A percentile compares a stretch with the other conserved stretches of the same genome.
Evolutionary conservation across 2,888 invertebrate genomes (phyloP).

Genomic region (Synergus umbraculus): DNA sequence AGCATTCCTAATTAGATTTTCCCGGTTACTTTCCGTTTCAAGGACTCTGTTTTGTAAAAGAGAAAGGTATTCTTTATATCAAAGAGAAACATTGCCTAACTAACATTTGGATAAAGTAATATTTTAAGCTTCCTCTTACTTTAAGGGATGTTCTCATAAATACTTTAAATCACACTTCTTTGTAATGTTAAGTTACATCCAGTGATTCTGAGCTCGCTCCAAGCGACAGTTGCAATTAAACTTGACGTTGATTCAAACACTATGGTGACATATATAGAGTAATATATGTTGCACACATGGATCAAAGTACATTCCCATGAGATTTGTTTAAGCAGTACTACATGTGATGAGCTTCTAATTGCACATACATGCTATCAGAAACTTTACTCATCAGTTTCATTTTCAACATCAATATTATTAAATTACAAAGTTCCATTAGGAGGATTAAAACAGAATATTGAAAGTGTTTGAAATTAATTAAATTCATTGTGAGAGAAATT

Average conservation of each 20-base stretch:
- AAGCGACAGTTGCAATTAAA: conserved; percentile 15
- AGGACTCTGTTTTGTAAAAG: not conserved
- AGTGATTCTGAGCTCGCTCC: not conserved
- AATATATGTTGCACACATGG: not conserved
- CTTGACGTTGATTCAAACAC: conserved; percentile 30
- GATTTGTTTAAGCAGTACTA: not conserved
- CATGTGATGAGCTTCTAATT: conserved; percentile 9
- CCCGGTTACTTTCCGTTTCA: not conserved
- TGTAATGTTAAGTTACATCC: not conserved
- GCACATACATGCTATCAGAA: not conserved
- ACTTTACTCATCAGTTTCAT: not conserved
- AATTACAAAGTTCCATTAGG: too few relatives aligned
- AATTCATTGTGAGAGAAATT: too few relatives aligned
- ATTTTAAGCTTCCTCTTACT: not conserved
- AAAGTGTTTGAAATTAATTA: too few relatives aligned
- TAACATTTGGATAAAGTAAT: not conserved
- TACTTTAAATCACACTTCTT: not conserved
- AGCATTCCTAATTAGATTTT: not conserved
- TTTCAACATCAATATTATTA: not conserved
- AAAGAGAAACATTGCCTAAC: not conserved
- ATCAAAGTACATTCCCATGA: conserved; percentile 2
- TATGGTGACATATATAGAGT: not conserved
- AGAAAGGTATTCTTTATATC: not conserved
- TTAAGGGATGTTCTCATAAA: not conserved
- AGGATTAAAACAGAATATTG: too few relatives aligned